Evolutionary conservation across 2,797 vertebrate genomes (phyloP), one percentile per base, ranked within the genome.

Genomic region (Siniperca undulata): DNA sequence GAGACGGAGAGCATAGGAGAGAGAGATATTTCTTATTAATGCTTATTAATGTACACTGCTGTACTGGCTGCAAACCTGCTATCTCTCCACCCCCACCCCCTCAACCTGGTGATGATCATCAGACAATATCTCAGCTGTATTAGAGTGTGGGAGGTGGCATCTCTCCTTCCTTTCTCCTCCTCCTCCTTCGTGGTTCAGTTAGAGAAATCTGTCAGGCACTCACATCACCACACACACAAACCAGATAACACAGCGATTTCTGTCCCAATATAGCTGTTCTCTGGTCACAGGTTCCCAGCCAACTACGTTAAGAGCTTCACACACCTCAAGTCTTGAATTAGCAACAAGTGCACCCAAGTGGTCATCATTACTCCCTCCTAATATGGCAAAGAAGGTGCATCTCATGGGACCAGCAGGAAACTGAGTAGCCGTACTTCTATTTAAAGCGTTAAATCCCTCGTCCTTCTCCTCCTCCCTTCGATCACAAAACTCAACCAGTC

Each of bases 251-350:
- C 30, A 44, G 62, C 74, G 69, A 78, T 88, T 83, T 85, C 40
- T 38, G 58, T 86, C 87, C 87, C 64, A 53, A 66, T 77, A 87
- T 87, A 85, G 80, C 78, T 34, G 3, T 81, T 79, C 67, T 68
- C 11, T 38, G 70, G 69, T 59, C 67, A 34, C 60, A 75, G 70
- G 42, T 58, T 78, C 46, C 64, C 13, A 34, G 64, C 84, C 55
- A 72, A 65, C 60, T 61, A 55, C 16, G 22, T 44, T 77, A 78
- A 85, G 83, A 89, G 77, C 83, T 24, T 69, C 74, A 68, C 70
- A 79, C 81, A 85, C 83, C 79, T 89, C 72, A 24, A 42, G 73
- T 82, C 89, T 90, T 73, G 75, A 91, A 88, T 93, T 91, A 89
- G 86, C 88, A 86, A 83, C 90, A 84, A 86, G 86, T 85, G 74